Percentiles rank a stretch among this genome's conserved stretches.
These are phyloP conservation scores for Lacerta agilis DNA, from an alignment of 2,797 vertebrate genomes.

Conservation along the genomic window DNA sequence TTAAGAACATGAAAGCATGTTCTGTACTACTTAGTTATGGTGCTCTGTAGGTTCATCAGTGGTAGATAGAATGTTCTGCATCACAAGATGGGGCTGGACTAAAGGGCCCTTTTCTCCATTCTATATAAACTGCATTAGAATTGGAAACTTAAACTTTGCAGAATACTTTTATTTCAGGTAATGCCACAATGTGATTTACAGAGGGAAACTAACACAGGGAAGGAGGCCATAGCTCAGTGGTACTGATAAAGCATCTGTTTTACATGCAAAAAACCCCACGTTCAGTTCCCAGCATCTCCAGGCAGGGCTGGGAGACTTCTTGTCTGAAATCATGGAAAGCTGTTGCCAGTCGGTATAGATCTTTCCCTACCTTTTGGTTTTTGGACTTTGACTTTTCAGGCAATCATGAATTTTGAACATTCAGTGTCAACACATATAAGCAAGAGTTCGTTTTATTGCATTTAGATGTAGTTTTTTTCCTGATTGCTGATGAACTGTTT, in stretches of 20 bases:
- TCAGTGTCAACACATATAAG: neutral
- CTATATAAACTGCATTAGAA: neutral
- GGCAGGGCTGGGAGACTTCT: no score
- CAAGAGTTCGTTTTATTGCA: neutral
- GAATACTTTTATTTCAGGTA: conserved; percentile 2
- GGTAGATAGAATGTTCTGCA: neutral
- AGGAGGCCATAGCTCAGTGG: no score
- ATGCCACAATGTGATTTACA: neutral
- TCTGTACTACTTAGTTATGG: neutral
- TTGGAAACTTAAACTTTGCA: neutral
- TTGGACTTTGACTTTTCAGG: no score
- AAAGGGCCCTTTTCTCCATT: fast-evolving
- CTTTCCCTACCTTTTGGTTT: no score
- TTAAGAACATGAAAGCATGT: neutral
- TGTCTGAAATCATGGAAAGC: no score
- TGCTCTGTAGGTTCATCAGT: neutral
- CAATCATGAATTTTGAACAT: neutral
- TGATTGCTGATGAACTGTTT: neutral
- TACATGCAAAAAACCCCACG: no score
- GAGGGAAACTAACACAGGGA: neutral
- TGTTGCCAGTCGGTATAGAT: no score
- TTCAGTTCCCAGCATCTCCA: no score
- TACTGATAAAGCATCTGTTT: no score
- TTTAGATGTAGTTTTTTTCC: neutral
- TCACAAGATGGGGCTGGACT: neutral